Conservation (phyloP, 2,888 invertebrate genomes). For the Gibbula magus region DNA sequence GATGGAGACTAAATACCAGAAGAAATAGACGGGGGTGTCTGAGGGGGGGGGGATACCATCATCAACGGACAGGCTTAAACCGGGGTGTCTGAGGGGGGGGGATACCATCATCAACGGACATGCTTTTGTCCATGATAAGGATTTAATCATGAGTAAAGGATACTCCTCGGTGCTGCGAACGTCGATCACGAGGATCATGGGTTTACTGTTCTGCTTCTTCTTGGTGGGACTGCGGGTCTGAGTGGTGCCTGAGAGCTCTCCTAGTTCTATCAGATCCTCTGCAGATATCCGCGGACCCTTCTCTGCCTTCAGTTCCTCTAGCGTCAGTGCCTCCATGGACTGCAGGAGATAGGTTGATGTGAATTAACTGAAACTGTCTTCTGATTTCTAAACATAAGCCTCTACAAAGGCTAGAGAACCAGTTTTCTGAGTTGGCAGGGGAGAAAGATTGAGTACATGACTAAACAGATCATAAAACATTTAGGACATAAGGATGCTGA, state of each 20-base stretch:
- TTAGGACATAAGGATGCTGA: background rate
- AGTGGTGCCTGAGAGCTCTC: slow-evolving; percentile 76
- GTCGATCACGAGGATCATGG: slow-evolving; percentile 82
- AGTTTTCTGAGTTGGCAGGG: too few relatives aligned
- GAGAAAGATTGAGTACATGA: too few relatives aligned
- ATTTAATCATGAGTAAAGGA: slow-evolving; percentile 73
- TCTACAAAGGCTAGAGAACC: too few relatives aligned
- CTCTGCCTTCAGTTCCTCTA: slow-evolving; percentile 84
- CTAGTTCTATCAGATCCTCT: slow-evolving; percentile 86
- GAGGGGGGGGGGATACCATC: too few relatives aligned
- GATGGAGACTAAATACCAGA: too few relatives aligned
- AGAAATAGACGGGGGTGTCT: too few relatives aligned
- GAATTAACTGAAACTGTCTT: background rate
- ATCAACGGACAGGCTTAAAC: too few relatives aligned
- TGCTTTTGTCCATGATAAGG: too few relatives aligned
- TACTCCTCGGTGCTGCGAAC: slow-evolving; percentile 82
- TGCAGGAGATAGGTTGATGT: slow-evolving; percentile 66
- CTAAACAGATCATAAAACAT: too few relatives aligned
- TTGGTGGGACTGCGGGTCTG: slow-evolving; percentile 68
- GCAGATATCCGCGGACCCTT: slow-evolving; percentile 89
- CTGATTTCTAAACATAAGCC: too few relatives aligned
- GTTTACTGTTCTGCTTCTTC: slow-evolving; percentile 64
- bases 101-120: too few relatives aligned
- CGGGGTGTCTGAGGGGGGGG: too few relatives aligned
- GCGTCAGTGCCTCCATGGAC: slow-evolving; percentile 83